Conservation (phyloP, 2,113 vertebrate species). For the Oryzias curvinotus region DNA sequence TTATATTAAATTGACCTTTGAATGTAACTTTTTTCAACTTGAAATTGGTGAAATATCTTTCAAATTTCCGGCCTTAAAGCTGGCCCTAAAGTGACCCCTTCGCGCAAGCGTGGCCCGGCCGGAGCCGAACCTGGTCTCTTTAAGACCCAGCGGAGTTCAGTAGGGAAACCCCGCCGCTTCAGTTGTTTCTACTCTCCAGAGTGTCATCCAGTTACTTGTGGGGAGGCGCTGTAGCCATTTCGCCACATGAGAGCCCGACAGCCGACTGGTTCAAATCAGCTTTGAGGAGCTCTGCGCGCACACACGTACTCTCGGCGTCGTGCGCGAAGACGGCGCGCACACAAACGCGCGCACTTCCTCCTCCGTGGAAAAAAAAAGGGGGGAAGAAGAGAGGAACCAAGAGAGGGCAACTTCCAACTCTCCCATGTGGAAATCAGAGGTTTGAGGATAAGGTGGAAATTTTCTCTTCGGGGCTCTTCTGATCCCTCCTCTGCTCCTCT, state of each 20-base stretch:
- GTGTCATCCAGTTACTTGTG: constrained; percentile 78
- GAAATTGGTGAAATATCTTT: no score
- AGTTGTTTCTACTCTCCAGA: constrained; percentile 75
- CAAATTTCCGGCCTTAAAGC: no score
- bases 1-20: not conserved
- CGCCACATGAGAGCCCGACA: constrained; percentile 74
- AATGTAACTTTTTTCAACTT: not conserved
- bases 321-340: constrained; percentile 54
- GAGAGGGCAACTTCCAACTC: constrained; percentile 62
- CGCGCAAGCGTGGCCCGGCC: not conserved
- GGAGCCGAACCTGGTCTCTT: constrained; percentile 46
- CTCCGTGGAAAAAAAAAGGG: constrained; percentile 44
- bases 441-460: constrained; percentile 59
- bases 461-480: constrained; percentile 44
- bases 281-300: constrained; percentile 53
- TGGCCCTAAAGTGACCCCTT: constrained; percentile 3
- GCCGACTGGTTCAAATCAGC: constrained; percentile 66
- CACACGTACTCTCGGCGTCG: constrained; percentile 25
- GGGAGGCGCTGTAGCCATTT: constrained; percentile 81
- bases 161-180: constrained; percentile 73
- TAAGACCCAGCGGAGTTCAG: constrained; percentile 79
- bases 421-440: constrained; percentile 70
- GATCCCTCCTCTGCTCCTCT: constrained; percentile 35
- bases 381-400: constrained; percentile 38
- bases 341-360: constrained; percentile 57